Evolutionary conservation across 2,797 vertebrate genomes (phyloP).

Genomic region (Hirundo rustica): DNA sequence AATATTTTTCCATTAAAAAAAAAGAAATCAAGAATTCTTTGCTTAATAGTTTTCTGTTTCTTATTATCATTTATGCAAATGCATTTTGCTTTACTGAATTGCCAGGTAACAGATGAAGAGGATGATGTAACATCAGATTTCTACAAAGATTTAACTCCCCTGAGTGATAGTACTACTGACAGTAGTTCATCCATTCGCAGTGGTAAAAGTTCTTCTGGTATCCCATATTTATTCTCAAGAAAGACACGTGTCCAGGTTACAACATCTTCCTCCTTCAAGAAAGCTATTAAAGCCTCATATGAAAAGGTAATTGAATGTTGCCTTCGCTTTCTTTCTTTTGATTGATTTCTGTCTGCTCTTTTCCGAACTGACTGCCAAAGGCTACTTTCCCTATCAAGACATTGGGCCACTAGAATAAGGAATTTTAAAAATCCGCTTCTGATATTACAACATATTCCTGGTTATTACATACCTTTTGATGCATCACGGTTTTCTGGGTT

Average conservation of each 20-base stretch:
- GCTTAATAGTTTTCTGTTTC: not conserved
- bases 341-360: not conserved
- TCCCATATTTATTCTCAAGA: conserved; percentile 61
- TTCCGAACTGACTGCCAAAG: not conserved
- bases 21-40: not conserved
- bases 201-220: accelerated
- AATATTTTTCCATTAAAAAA: not conserved
- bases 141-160: conserved; percentile 61
- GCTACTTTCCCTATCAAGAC: not conserved
- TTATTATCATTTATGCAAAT: not conserved
- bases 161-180: not conserved
- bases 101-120: conserved; percentile 80
- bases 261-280: conserved; percentile 62
- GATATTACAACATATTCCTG: not conserved
- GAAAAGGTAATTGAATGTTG: conserved; percentile 75
- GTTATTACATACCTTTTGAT: not conserved
- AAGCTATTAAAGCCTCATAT: conserved; percentile 83
- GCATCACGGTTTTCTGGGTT: not conserved
- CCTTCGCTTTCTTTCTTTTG: not conserved
- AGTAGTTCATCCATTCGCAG: accelerated
- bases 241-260: accelerated
- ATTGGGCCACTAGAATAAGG: not conserved
- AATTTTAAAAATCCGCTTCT: not conserved
- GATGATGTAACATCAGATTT: conserved; percentile 75
- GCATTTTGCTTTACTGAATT: not conserved